Evolutionary conservation across 2,888 invertebrate genomes (phyloP), one percentile per base, ranked within the genome.

Genomic region (Aphodius sticticus): DNA sequence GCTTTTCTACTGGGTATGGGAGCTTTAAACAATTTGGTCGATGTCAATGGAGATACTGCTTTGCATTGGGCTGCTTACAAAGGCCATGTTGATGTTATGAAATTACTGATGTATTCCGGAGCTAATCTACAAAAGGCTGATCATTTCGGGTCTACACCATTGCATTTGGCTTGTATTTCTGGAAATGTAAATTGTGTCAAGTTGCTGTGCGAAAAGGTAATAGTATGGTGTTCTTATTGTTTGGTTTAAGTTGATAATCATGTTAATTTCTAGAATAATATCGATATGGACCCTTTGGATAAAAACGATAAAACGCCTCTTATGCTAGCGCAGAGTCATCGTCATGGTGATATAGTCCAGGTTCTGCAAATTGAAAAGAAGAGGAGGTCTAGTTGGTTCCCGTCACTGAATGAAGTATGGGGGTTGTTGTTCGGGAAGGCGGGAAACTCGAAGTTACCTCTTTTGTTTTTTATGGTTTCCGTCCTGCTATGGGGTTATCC

Each of bases 61-160:
- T 90, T 97, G 38, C 97, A 98, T 86, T 98, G 97, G 97, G 97
- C 97, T 0, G 96, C 97, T 0, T 97, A 97, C 88, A 97, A 97
- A 89, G 97, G 96, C 0, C 96, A 97, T 85, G 94, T 96, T 0
- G 97, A 97, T 86, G 89, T 97, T 80, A 97, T 97, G 87, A 92
- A 96, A 75, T 90, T 97, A 77, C 90, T 98, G 16, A 96, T 97
- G 90, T 97, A 97, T 89, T 97, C 97, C 12, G 97, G 97, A 2
- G 96, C 96, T 0, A 96, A 97, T 85, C 89, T 97, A 75, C 95
- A 96, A 85, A 96, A 96, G 88, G 95, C 95, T 1, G 97, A 98
- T 88, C 96, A 97, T 87, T 97, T 96, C 87, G 97, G 97, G 1
- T 97, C 97, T 0, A 97, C 97, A 0, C 97, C 97, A 0, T 90